phyloP scores from a whole-genome alignment of 1,140 invertebrate genomes.

The Sinella curviseta region DNA sequence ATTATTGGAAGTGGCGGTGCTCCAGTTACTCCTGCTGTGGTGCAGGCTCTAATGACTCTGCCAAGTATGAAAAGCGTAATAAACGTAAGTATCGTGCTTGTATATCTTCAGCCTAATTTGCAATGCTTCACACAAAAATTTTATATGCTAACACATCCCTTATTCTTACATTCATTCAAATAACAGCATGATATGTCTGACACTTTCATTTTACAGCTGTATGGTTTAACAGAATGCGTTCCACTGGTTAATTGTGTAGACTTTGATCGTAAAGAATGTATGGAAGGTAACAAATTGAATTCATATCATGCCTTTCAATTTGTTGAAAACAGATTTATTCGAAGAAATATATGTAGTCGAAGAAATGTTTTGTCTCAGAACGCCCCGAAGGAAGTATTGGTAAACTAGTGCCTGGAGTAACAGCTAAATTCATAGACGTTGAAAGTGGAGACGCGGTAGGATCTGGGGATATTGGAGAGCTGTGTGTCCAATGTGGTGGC shows the following conservation, averaged over 20 bases:
- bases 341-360: too few species aligned
- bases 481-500: background rate
- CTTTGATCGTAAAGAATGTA: background rate
- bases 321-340: too few species aligned
- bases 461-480: background rate
- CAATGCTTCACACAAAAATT: background rate
- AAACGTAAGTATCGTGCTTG: constrained; percentile 15
- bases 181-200: background rate
- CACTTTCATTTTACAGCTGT: background rate
- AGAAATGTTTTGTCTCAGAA: background rate
- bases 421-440: background rate
- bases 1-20: background rate
- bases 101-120: background rate
- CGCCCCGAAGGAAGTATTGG: background rate
- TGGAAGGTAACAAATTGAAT: constrained; percentile 8
- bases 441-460: background rate
- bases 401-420: background rate
- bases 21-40: constrained; percentile 28
- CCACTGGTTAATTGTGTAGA: background rate
- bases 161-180: background rate
- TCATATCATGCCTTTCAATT: too few species aligned
- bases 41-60: background rate
- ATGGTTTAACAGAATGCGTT: constrained; percentile 21
- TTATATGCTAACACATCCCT: background rate
- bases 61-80: constrained; percentile 18